Evolutionary conservation across 2,888 invertebrate genomes (phyloP), one percentile per base, ranked within the genome.

Genomic region (Pycnomerus fuliginosus): DNA sequence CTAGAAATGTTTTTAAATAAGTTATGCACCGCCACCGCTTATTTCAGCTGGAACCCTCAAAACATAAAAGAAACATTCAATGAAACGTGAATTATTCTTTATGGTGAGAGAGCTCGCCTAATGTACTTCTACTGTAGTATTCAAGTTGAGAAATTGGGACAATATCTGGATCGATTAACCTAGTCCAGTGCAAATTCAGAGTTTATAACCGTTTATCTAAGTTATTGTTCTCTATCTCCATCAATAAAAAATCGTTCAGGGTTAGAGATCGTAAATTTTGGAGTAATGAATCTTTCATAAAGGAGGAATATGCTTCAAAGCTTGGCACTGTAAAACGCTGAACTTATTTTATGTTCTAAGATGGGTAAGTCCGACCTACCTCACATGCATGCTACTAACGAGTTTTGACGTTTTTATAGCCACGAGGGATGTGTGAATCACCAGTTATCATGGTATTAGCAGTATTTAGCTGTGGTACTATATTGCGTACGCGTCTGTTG

Each of bases 401-500:
- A 40, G 34, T 43, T 44, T 47, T 52, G 56, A 53, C 53, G 51
- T 55, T 52, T 56, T 52, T 57, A 57, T 50, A 45, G 52, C 43
- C 46, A 23, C 32, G 20, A 50, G 52, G 53, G 52, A 59, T 52
- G 52, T 53, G 54, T 53, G 54, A 57, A 53, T 53, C 51, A 51
- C 30, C 44, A 44, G 53, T 52, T 50, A 56, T 39, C 31, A 41
- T 34, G 38, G 37, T 43, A 43, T 47, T 47, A 46, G 41, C 38
- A 30, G 41, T 36, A 34, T 38, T 48, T 43, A 39, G 35, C 36
- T 31, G 47, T 48, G 53, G 50, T 54, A 31, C 23, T 37, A 48
- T 48, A 48, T 44, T 48, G 44, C 48, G 35, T 24, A 23, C 3
- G 36, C 50, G 27, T 47, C 51, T 53, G 49, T 46, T 47, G 48